Evolutionary conservation across 2,797 vertebrate genomes (phyloP).

Genomic region (Bovichtus diacanthus): DNA sequence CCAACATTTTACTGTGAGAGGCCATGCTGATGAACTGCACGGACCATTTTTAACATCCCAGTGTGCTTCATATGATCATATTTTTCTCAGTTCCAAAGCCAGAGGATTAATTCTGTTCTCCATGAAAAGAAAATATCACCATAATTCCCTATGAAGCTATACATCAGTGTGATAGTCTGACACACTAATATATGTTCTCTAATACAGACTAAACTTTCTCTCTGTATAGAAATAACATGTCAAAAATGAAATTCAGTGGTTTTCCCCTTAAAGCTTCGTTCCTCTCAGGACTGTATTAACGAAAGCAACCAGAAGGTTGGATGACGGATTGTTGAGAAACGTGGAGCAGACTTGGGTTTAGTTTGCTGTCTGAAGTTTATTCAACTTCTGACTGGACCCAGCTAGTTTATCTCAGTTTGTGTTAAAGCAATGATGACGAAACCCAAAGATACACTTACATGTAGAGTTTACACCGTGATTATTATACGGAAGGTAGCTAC

Average conservation of each 20-base stretch:
- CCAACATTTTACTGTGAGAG: not conserved
- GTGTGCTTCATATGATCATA: constrained; percentile 20
- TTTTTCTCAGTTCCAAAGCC: constrained; percentile 8
- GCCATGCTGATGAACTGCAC: constrained; percentile 24
- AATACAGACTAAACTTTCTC: constrained; percentile 37
- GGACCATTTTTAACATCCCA: not conserved
- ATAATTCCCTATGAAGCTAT: not conserved
- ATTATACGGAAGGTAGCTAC: not conserved
- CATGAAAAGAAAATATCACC: constrained; percentile 9
- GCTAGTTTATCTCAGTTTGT: constrained; percentile 12
- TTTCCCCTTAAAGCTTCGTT: constrained; percentile 10
- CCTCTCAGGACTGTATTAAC: constrained; percentile 5
- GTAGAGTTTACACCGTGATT: not conserved
- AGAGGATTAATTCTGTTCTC: not conserved
- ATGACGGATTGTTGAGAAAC: constrained; percentile 34
- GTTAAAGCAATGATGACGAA: not conserved
- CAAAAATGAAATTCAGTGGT: constrained; percentile 6
- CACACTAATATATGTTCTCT: constrained; percentile 17
- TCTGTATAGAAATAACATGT: constrained; percentile 45
- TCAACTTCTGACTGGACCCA: not conserved
- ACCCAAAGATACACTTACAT: not conserved
- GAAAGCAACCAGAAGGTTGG: constrained; percentile 1
- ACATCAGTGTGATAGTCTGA: constrained; percentile 6
- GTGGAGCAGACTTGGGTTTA: constrained; percentile 22
- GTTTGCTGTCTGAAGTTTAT: constrained; percentile 6